Conservation (phyloP, 2,888 invertebrate genomes). For the Nephrotoma flavescens region DNA sequence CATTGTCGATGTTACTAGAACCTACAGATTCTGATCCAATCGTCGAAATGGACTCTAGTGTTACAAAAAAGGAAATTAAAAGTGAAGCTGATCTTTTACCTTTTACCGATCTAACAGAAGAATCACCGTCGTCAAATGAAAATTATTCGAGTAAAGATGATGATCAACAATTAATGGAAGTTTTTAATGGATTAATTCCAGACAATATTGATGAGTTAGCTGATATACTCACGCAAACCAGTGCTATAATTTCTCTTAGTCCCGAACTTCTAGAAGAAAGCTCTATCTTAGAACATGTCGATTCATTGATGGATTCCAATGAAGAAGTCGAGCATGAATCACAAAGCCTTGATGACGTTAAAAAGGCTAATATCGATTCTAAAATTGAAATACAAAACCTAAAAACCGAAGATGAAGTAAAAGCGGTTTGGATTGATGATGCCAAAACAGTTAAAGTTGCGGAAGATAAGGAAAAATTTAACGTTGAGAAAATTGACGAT, state of each 20-base stretch:
- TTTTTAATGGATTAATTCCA: slow-evolving; percentile 24
- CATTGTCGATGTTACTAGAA: slow-evolving; percentile 57
- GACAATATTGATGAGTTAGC: slow-evolving; percentile 30
- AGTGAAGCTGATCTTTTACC: neutral
- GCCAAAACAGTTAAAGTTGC: slow-evolving; percentile 15
- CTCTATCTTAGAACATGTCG: slow-evolving; percentile 25
- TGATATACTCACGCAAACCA: slow-evolving; percentile 22
- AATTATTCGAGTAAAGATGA: slow-evolving; percentile 19
- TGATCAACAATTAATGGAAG: slow-evolving; percentile 27
- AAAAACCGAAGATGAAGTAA: slow-evolving; percentile 7
- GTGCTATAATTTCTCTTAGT: slow-evolving; percentile 15
- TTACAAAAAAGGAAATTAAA: neutral
- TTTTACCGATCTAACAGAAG: neutral
- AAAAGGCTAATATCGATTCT: slow-evolving; percentile 2
- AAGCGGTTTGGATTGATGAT: slow-evolving; percentile 12
- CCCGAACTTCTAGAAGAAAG: slow-evolving; percentile 24
- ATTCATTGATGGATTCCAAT: slow-evolving; percentile 15
- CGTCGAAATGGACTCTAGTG: slow-evolving; percentile 9
- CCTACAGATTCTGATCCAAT: slow-evolving; percentile 24
- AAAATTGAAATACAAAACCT: neutral
- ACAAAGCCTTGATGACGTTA: neutral
- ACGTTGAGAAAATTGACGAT: slow-evolving; percentile 17
- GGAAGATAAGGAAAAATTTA: slow-evolving; percentile 17
- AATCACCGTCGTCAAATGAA: neutral
- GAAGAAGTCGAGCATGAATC: slow-evolving; percentile 11